A percentile compares a stretch with the other conserved stretches of the same genome.
Evolutionary conservation across 2,797 vertebrate species (phyloP).

Genomic region (Oreortyx pictus): DNA sequence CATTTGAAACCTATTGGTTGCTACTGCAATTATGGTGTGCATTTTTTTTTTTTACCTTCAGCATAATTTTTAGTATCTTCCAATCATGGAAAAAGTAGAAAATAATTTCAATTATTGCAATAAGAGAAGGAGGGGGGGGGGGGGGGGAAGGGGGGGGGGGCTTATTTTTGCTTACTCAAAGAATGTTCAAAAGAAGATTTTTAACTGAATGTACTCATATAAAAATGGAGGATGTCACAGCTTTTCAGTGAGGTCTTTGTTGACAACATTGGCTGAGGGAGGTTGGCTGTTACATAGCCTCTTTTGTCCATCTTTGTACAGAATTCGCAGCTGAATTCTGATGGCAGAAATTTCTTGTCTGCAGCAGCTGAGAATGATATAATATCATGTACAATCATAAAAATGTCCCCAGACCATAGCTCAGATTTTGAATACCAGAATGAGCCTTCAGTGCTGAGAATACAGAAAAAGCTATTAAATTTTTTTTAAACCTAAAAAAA

Average conservation of each 20-base stretch:
- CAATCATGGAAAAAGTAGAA: background rate
- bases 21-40: background rate
- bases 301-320: slow-evolving; percentile 41
- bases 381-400: background rate
- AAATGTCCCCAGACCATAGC: background rate
- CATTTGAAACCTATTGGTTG: background rate
- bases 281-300: background rate
- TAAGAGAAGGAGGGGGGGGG: background rate
- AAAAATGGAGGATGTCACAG: background rate
- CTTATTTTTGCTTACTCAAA: background rate
- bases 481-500: background rate
- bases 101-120: background rate
- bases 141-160: too few relatives aligned
- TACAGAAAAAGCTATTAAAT: background rate
- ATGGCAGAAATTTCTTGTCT: slow-evolving; percentile 8
- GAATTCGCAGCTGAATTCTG: background rate
- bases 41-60: background rate
- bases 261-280: background rate
- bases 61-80: background rate
- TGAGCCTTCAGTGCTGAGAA: background rate
- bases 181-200: background rate
- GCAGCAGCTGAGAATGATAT: background rate
- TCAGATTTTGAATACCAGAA: background rate
- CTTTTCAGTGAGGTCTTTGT: slow-evolving; percentile 22
- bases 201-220: background rate